Evolutionary conservation across 53 echinoderm and acorn worm species (phyloP), one percentile per base, ranked within the genome.

Genomic region (Holothuria leucospilota): DNA sequence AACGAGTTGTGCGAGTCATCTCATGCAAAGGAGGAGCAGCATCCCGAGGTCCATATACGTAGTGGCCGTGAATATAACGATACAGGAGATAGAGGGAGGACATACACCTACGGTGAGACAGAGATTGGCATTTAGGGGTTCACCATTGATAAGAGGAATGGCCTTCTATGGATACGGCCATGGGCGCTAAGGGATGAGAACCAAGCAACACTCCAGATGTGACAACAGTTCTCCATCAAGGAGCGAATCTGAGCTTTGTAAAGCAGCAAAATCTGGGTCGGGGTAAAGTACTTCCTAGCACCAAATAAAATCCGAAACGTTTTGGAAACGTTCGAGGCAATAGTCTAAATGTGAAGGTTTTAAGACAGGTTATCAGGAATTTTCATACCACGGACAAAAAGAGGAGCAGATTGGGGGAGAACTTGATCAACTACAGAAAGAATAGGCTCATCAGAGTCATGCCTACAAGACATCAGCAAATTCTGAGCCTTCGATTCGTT

Each of bases 361-460:
- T 20, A 60, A 60, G 60, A 20, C 20, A 20, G 20, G 60, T 60
- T 60, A 20, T 60, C 20, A 20, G 60, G 13, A 20, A 15, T 20
- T 60, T 60, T 20, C 20, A 60, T 60, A 20, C 60, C 60, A 60
- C 13, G 60, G 20, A 60, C 13, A 20, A 60, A 15, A 20, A 60
- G 60, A 60, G 60, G 20, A 60, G 60, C 60, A 60, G 60, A 60
- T 60, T 60, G 13, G 60, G 60, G 60, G 60, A 60, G 60, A 60
- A 60, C 20, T 60, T 60, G 60, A 20, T 60, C 60, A 60, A 20
- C 60, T 20, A 60, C 20, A 60, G 60, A 60, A 20, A 15, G 60
- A 20, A 60, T 60, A 60, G 60, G 60, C 60, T 13, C 60, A 60
- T 60, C 60, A 60, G 60, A 60, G 20, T 60, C 60, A 60, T 20